Evolutionary conservation across 2,113 vertebrate genomes (phyloP), one percentile per base, ranked within the genome.

Genomic region (Calidris pugnax): DNA sequence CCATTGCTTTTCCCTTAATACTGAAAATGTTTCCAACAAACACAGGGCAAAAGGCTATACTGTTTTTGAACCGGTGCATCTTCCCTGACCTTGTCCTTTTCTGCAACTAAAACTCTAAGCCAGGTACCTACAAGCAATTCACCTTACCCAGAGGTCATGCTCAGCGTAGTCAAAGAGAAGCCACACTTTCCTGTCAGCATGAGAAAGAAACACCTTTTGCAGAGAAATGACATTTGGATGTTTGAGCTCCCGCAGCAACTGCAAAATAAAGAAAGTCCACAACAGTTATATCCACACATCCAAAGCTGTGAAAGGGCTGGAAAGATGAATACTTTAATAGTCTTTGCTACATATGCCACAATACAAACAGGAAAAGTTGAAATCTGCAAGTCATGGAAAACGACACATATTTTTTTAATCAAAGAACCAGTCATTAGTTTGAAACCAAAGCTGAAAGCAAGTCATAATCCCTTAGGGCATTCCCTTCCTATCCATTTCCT

Each of bases 221-320:
- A 99, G 99, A 89, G 99, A 99, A 98, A 99, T 99, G 97, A 99
- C 99, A 86, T 99, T 99, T 87, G 99, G 99, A 97, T 99, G 99
- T 97, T 99, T 99, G 96, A 99, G 98, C 97, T 99, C 99, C 92
- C 99, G 98, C 85, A 99, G 98, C 98, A 99, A 98, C 99, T 99
- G 98, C 76, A 98, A 99, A 94, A 98, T 30, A 93, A 98, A 96
- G 77, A 78, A 97, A 71, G 94, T 57, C 20, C 69, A 77, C 93
- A 96, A 93, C 5, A 80, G 71, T 97, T 92, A 73, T 3, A 88
- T 14, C 23, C 32, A 37, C 22, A 85, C 48, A 83, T 73, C 27
- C 76, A 81, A 69, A 90, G 64, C 37, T 82, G 35, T 47, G 39
- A 66, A 73, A 72, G 64, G 48, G n/a, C 16, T 91, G 51, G 47